Base-by-base conservation (phyloP, 2,888 invertebrate species). In the Athalia cordata region DNA sequence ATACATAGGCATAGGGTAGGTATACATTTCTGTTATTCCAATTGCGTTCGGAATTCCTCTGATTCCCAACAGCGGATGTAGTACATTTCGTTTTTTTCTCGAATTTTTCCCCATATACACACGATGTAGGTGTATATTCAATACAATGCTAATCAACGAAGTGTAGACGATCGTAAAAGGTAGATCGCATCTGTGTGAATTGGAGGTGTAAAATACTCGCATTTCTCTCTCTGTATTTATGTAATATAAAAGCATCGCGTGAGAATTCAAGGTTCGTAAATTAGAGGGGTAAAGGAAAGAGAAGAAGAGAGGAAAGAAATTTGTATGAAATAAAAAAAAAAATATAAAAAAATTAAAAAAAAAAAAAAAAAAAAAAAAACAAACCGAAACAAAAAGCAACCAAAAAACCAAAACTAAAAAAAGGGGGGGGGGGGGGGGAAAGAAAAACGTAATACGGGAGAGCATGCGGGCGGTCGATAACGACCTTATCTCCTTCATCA, bases 401-500 rank as follows among this genome's bases (percentile, higher is more conserved):
- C 13, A 13, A 47, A 64, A 64, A 64, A 2, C 5, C 11, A 6
- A 11, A 57, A 59, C 57, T 11, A 7, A n/a, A 55, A 55, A 55
- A 3, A 7, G 9, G n/a, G n/a, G n/a, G n/a, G n/a, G n/a, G n/a
- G n/a, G n/a, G n/a, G n/a, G n/a, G n/a, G n/a, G 4, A 7, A n/a
- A 55, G 11, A n/a, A 55, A 4, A 11, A 11, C 7, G 7, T 55
- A 55, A 55, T 55, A 9, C n/a, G n/a, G 4, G 9, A 9, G 59
- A 52, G 13, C 15, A 59, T 59, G 68, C 68, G 68, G 68, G 68
- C 52, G 52, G 52, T 68, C 68, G 68, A 68, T 68, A 55, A 68
- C 55, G 43, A 68, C 68, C 55, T 68, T 68, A 68, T 68, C 68
- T 68, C 47, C 68, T 43, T 68, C 11, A 68, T 68, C 68, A 68